phyloP scores from a whole-genome alignment of 2,888 invertebrate species.

The Diarsia brunnea region DNA sequence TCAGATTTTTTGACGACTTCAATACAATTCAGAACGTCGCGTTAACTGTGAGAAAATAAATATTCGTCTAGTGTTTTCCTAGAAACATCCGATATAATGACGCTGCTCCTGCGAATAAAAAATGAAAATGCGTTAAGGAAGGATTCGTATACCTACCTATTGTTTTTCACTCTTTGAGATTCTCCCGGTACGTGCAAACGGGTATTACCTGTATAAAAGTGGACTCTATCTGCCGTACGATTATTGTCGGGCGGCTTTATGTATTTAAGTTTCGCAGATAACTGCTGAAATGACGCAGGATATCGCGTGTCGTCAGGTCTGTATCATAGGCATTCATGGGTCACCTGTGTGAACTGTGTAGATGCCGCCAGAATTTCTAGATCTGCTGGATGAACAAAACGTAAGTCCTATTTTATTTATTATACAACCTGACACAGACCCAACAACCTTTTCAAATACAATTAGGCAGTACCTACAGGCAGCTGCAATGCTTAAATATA shows the following conservation, averaged over 20 bases:
- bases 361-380: background rate
- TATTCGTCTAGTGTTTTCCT: background rate
- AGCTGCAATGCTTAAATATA: too few relatives aligned
- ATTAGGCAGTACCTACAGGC: too few relatives aligned
- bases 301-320: background rate
- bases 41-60: background rate
- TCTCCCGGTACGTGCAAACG: background rate
- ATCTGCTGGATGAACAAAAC: background rate
- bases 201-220: background rate
- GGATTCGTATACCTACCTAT: background rate
- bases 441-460: too few relatives aligned
- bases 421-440: too few relatives aligned
- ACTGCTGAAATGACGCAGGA: background rate
- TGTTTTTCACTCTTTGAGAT: background rate
- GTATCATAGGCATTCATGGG: too few relatives aligned
- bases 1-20: background rate
- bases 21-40: background rate
- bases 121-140: background rate
- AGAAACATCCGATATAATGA: background rate
- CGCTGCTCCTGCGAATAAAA: background rate
- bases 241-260: background rate
- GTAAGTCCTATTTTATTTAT: too few relatives aligned
- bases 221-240: background rate
- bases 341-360: background rate
- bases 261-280: background rate